Evolutionary conservation across 1,140 invertebrate genomes (phyloP), one percentile per base, ranked within the genome.

Genomic region (Microplitis demolitor): DNA sequence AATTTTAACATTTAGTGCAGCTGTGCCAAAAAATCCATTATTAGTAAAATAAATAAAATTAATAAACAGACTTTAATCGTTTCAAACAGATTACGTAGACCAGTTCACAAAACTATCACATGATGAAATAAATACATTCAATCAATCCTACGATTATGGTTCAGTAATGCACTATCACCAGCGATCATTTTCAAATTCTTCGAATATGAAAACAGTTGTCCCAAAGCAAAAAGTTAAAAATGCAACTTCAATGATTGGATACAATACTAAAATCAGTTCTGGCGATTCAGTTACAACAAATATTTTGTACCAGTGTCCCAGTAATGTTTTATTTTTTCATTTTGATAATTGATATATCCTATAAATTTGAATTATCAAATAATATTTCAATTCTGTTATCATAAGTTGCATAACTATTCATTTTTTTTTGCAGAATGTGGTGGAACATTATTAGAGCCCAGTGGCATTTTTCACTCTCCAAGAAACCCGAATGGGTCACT

Each of bases 81-180:
- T 24, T 24, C 24, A 24, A 24, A 24, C 0, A 24, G 24, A 24
- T 24, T 39, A 39, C 5, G 5, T 39, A 39, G 5, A 39, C 9
- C 9, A 98, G 99, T 87, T 39, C 9, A 9, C 5, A 8, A 39
- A 39, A 4, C 37, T 39, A 39, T 5, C 37, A 39, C 37, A 5
- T 8, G 9, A 5, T 39, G 5, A 8, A 9, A 97, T 99, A 0
- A 96, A 99, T 78, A 98, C 97, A 0, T 87, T 99, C n/a, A 97
- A 96, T 0, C 89, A 97, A 76, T 92, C 93, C 0, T 99, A 99
- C 80, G 98, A 99, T 83, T 99, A 97, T 77, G 95, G 96, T 78
- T 97, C 95, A 0, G 99, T 99, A 72, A 99, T 99, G 98, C 98
- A 99, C 83, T 99, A 99, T 84, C 97, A 98, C 0, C 89, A 96